A percentile compares a stretch with the other conserved stretches of the same genome.
phyloP scores from a whole-genome alignment of 2,888 invertebrate genomes.

The Oxytorus armatus region DNA sequence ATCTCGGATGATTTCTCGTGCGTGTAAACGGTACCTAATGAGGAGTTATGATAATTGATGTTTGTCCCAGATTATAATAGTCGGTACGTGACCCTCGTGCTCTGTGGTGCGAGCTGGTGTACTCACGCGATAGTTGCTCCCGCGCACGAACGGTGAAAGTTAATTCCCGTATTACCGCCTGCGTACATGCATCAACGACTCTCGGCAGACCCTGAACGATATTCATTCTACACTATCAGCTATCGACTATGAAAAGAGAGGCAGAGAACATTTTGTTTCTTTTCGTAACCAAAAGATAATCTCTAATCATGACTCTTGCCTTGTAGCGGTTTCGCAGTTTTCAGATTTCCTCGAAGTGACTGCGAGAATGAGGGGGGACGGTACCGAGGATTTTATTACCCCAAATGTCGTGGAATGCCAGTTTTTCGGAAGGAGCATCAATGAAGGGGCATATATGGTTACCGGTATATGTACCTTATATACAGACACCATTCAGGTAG shows the following conservation, averaged over 20 bases:
- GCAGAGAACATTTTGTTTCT: slow-evolving; percentile 8
- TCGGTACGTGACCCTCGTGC: slow-evolving; percentile 54
- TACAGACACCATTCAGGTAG: slow-evolving; percentile 11
- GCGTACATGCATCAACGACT: slow-evolving; percentile 15
- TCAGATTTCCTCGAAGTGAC: slow-evolving; percentile 1
- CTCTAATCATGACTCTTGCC: slow-evolving; percentile 5
- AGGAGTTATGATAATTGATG: slow-evolving; percentile 65
- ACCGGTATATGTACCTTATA: background rate
- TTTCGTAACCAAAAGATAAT: slow-evolving; percentile 20
- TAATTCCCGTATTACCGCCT: slow-evolving; percentile 29
- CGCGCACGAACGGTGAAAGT: slow-evolving; percentile 49
- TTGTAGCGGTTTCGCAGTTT: background rate
- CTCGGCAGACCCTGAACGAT: slow-evolving; percentile 41
- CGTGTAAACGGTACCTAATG: slow-evolving; percentile 64
- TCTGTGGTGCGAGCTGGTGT: slow-evolving; percentile 8
- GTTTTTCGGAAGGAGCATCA: background rate
- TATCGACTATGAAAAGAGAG: slow-evolving; percentile 9
- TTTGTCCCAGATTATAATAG: slow-evolving; percentile 58
- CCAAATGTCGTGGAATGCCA: slow-evolving; percentile 3
- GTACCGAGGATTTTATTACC: slow-evolving; percentile 2
- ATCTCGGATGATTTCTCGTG: slow-evolving; percentile 56
- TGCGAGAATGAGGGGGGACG: background rate
- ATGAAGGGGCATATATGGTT: background rate
- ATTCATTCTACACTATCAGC: slow-evolving; percentile 42
- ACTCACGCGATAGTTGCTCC: background rate